These are phyloP conservation scores for Calidris pugnax DNA, from an alignment of 2,113 vertebrate genomes.

Conservation along the genomic window DNA sequence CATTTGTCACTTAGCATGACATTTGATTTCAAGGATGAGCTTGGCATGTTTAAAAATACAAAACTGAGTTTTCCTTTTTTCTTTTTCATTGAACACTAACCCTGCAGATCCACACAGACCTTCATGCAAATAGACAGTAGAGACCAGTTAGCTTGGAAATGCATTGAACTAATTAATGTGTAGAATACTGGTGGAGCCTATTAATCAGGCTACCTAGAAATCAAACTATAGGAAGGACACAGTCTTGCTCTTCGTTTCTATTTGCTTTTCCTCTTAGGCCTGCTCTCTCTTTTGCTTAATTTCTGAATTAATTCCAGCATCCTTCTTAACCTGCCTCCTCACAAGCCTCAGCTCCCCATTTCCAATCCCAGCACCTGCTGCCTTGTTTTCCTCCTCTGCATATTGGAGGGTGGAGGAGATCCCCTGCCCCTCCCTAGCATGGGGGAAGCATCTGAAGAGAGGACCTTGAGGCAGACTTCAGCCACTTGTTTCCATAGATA, in stretches of 20 bases:
- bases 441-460: neutral
- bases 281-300: neutral
- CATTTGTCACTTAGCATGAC: neutral
- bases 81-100: neutral
- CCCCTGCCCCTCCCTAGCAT: neutral
- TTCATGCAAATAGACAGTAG: neutral
- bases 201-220: neutral
- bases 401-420: neutral
- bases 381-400: neutral
- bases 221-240: neutral
- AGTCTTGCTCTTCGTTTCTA: neutral
- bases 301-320: neutral
- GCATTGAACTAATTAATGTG: neutral
- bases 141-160: neutral
- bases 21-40: neutral
- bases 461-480: neutral
- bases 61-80: neutral
- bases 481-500: conserved; percentile 46
- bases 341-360: neutral
- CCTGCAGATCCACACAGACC: neutral
- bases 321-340: neutral
- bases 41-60: neutral
- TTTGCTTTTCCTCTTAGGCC: neutral
- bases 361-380: neutral
- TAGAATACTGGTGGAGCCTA: neutral